Evolutionary conservation across 2,888 invertebrate species (phyloP).

Genomic region (Gryllus longicercus): DNA sequence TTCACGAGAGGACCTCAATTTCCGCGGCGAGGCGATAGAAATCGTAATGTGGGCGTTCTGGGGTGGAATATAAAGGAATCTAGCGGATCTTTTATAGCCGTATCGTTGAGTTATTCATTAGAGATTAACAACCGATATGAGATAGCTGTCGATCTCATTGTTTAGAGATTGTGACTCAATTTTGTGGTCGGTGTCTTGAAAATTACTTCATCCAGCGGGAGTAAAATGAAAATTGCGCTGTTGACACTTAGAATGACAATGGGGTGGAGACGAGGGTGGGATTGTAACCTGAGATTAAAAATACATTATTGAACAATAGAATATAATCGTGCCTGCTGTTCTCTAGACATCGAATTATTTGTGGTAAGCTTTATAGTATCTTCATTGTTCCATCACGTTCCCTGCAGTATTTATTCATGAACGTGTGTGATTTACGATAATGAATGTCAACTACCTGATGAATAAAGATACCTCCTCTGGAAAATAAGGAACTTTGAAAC

Average conservation of each 20-base stretch:
- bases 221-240: slow-evolving; percentile 5
- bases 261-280: neutral
- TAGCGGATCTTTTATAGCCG: neutral
- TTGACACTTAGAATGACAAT: neutral
- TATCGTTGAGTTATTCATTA: neutral
- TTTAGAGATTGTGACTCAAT: slow-evolving; percentile 3
- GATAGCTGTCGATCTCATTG: slow-evolving; percentile 11
- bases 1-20: neutral
- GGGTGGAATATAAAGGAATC: slow-evolving; percentile 4
- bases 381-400: too few relatives aligned
- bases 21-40: neutral
- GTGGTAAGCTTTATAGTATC: too few relatives aligned
- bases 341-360: too few relatives aligned
- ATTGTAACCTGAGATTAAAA: too few relatives aligned
- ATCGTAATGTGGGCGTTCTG: neutral
- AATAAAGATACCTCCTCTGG: too few relatives aligned
- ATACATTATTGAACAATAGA: too few relatives aligned
- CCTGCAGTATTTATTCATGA: too few relatives aligned
- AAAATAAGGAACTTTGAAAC: too few relatives aligned
- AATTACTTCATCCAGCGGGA: neutral
- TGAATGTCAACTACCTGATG: too few relatives aligned
- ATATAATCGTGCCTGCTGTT: too few relatives aligned
- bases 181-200: neutral
- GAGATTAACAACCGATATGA: neutral
- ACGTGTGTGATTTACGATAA: too few relatives aligned